Base-by-base conservation (phyloP, 1,140 invertebrate genomes). In the Heliconius hermathena region DNA sequence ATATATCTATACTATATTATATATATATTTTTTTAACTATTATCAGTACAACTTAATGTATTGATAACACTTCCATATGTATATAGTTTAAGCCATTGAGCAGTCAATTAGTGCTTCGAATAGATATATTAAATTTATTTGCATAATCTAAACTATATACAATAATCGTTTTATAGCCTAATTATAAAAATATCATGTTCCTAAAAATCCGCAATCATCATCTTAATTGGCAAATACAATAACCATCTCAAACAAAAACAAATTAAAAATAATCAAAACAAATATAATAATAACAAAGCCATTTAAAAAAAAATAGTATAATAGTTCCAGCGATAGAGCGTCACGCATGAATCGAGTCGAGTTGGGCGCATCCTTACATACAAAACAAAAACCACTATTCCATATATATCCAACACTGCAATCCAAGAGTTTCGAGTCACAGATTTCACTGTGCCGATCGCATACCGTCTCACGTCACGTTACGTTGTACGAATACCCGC, bases 331-430 rank as follows among this genome's bases (percentile, higher is more conserved):
- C 91, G 88, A 92, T 92, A 88, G 86, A 93, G 90, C 91, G 91
- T 93, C 91, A 93, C 83, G 93, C 91, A 91, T 93, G 93, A 94
- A 87, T 93, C 90, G 90, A 93, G 26, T 66, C 60, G 91, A 91
- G 36, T n/a, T 90, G 91, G 89, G 91, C 87, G 91, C 87, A 90
- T 92, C 91, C 89, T 90, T 89, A 92, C 89, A 3, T 36, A 33
- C 33, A 46, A 90, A 89, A 91, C 88, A 90, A 89, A 85, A 52
- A 20, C 79, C 83, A 89, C 86, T 82, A 86, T 79, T 84, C 83
- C 85, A 90, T 90, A 46, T 90, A 46, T 46, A 93, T 94, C 91
- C 91, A 92, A 91, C 93, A 94, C 93, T 94, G 93, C 93, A 94
- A 94, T 94, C 93, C 93, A 94, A 93, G 87, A 91, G 86, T 85